A percentile compares a stretch with the other conserved stretches of the same genome.
phyloP scores from a whole-genome alignment of 2,888 invertebrate species.

The Lasioglossum marginatum region DNA sequence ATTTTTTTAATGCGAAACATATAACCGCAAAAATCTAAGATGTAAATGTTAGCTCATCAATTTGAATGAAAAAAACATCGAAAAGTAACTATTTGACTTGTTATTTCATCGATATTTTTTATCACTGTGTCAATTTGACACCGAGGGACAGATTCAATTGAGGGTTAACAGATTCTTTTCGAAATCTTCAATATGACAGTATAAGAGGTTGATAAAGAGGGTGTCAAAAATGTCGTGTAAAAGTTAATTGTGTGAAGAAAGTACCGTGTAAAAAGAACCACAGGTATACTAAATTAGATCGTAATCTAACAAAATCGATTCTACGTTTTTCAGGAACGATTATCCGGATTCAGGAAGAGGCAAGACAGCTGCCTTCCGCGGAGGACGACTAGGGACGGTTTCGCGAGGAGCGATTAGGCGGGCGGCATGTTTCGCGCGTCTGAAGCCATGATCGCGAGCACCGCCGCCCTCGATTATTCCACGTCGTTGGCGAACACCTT shows the following conservation, averaged over 20 bases:
- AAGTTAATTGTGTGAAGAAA: background rate
- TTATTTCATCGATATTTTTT: too few species aligned
- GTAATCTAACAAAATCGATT: background rate
- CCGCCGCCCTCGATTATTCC: constrained; percentile 45
- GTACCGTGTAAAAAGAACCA: constrained; percentile 1
- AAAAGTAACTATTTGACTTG: too few species aligned
- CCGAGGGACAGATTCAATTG: too few species aligned
- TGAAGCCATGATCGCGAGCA: constrained; percentile 1
- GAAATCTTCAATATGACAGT: background rate
- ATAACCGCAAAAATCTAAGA: too few species aligned
- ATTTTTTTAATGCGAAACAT: too few species aligned
- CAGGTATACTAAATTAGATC: background rate
- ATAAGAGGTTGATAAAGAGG: background rate
- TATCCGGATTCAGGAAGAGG: background rate
- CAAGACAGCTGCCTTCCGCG: background rate
- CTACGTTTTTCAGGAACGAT: background rate
- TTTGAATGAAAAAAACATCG: too few species aligned
- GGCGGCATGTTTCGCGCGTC: background rate
- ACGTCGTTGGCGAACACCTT: constrained; percentile 26
- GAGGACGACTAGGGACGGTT: background rate
- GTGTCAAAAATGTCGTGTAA: background rate
- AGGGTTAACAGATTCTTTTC: too few species aligned
- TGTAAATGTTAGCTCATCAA: too few species aligned
- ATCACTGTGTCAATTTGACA: too few species aligned
- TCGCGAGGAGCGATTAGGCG: constrained; percentile 27